Percentiles rank a stretch among this genome's conserved stretches.
Conservation (phyloP, 30 jellyfish, hydroid and myxozoan genomes). For the Aurelia aurita complex sp. Pacific region DNA sequence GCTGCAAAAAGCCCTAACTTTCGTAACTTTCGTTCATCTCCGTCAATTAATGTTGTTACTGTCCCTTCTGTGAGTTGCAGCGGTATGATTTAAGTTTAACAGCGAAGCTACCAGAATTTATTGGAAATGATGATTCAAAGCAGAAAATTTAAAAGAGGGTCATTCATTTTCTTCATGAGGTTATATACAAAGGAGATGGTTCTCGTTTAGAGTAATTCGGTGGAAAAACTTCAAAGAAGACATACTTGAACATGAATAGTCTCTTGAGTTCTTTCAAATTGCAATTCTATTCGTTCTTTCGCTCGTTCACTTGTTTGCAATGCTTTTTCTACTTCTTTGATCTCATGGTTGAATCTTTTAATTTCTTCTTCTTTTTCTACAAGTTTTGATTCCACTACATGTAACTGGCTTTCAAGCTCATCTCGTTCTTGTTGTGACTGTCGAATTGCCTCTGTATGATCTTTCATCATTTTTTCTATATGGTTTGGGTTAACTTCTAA, state of each 20-base stretch:
- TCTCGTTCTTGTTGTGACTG: conserved; percentile 46
- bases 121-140: too few relatives aligned
- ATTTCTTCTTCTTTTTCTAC: conserved; percentile 18
- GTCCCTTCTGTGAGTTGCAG: too few relatives aligned
- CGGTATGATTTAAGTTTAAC: too few relatives aligned
- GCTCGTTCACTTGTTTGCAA: conserved; percentile 60
- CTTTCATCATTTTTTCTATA: conserved; percentile 50
- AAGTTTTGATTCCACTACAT: conserved; percentile 29
- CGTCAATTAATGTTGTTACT: too few relatives aligned
- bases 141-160: too few relatives aligned
- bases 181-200: too few relatives aligned
- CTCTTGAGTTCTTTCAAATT: conserved; percentile 73
- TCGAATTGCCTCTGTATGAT: conserved; percentile 17
- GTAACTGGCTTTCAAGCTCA: conserved; percentile 23
- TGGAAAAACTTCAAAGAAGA: too few relatives aligned
- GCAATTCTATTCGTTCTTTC: conserved; percentile 70
- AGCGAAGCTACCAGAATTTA: too few relatives aligned
- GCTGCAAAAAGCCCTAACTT: too few relatives aligned
- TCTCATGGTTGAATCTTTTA: conserved; percentile 29
- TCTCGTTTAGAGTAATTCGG: too few relatives aligned
- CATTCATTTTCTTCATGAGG: too few relatives aligned
- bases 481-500: conserved; percentile 33
- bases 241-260: conserved; percentile 72
- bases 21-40: too few relatives aligned
- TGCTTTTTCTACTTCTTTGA: conserved; percentile 44